These are phyloP conservation scores for Acrobeloides nanus DNA, from an alignment of 2,888 invertebrate species.

Conservation along the genomic window DNA sequence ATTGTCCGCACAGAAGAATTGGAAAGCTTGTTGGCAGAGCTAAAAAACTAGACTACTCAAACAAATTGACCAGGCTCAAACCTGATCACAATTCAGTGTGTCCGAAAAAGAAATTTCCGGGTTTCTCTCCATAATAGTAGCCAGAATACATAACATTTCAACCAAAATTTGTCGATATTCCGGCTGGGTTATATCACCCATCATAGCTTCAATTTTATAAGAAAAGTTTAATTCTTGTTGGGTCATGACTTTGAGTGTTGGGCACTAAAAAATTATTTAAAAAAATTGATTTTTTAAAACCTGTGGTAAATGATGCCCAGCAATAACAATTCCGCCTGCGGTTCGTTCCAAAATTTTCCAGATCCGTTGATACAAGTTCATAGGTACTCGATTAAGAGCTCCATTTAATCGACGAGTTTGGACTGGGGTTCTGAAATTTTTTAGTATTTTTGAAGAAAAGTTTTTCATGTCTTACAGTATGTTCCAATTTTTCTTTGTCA, in stretches of 20 bases:
- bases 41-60: too few species aligned
- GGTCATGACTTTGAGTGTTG: slow-evolving; percentile 90
- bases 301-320: slow-evolving; percentile 78
- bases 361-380: slow-evolving; percentile 85
- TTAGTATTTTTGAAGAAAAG: slow-evolving; percentile 10
- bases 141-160: slow-evolving; percentile 69
- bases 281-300: too few species aligned
- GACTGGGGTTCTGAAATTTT: slow-evolving; percentile 63
- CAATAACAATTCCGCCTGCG: slow-evolving; percentile 65
- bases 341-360: slow-evolving; percentile 76
- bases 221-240: slow-evolving; percentile 92
- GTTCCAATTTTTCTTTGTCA: slow-evolving; percentile 46
- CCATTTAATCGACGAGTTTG: slow-evolving; percentile 87
- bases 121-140: slow-evolving; percentile 85
- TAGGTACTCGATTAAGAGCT: slow-evolving; percentile 86
- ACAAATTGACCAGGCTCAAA: too few species aligned
- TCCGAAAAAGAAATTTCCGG: slow-evolving; percentile 82
- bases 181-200: slow-evolving; percentile 64
- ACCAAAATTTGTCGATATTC: slow-evolving; percentile 68
- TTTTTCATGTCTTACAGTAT: slow-evolving; percentile 33
- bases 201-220: slow-evolving; percentile 77
- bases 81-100: slow-evolving; percentile 58
- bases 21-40: too few species aligned
- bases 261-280: too few species aligned
- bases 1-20: too few species aligned